A percentile compares a stretch with the other conserved stretches of the same genome.
Conservation (phyloP, 2,797 vertebrate species). For the Glyptemys insculpta region DNA sequence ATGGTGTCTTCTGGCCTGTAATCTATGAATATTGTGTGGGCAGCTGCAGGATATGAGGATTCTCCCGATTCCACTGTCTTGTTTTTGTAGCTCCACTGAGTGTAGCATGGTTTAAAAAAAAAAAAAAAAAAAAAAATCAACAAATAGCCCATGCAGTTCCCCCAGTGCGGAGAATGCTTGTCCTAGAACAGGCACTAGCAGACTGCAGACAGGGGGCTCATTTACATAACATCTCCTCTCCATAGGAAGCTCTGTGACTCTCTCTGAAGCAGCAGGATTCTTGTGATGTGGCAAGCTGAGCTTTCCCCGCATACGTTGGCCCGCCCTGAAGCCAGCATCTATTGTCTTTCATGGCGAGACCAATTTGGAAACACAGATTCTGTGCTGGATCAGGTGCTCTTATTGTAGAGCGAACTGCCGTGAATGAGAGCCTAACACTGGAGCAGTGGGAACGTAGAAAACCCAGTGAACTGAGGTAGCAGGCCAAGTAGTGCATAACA, state of each 20-base stretch:
- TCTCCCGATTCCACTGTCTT: not conserved
- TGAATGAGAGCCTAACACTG: not conserved
- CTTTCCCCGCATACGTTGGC: conserved; percentile 4
- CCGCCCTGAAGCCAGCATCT: not conserved
- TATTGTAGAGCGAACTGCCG: not conserved
- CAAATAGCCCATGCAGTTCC: not conserved
- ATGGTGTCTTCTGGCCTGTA: not conserved
- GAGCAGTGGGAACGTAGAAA: rapidly evolving
- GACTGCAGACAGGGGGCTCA: not conserved
- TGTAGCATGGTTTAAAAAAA: not conserved
- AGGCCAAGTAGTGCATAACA: rapidly evolving
- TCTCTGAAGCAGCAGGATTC: not conserved
- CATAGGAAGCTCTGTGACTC: rapidly evolving
- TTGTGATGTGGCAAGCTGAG: not conserved
- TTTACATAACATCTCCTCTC: not conserved
- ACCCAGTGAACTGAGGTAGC: rapidly evolving
- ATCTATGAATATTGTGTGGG: not conserved
- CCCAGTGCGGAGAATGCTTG: rapidly evolving
- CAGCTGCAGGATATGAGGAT: not conserved
- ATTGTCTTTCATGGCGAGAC: conserved; percentile 41
- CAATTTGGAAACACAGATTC: conserved; percentile 62
- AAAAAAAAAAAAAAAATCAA: rapidly evolving
- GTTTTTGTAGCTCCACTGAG: not conserved
- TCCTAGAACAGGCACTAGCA: rapidly evolving
- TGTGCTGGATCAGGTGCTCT: not conserved